Conservation (phyloP, 92 coral and sea anemone species). For the Epizoanthus fatuus region DNA sequence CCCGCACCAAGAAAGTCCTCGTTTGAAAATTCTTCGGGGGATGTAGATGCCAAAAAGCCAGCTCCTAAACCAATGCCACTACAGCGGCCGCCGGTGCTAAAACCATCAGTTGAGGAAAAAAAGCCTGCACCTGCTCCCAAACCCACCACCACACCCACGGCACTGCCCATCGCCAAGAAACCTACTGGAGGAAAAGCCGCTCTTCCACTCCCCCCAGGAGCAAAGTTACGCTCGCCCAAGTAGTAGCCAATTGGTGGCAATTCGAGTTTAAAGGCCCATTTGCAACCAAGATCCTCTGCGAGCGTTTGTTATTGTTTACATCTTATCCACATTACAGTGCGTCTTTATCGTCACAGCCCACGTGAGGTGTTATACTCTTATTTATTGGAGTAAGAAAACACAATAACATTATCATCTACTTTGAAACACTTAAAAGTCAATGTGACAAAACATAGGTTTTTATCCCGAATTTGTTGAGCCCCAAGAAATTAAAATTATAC, state of each 20-base stretch:
- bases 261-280: not conserved
- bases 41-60: not conserved
- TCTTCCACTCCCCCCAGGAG: conserved; percentile 40
- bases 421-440: too few relatives aligned
- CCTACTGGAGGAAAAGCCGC: conserved; percentile 28
- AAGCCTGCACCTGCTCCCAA: conserved; percentile 2
- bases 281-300: too few relatives aligned
- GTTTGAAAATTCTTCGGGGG: not conserved
- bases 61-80: not conserved
- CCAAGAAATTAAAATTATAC: too few relatives aligned
- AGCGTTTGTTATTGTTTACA: too few relatives aligned
- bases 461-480: too few relatives aligned
- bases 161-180: conserved; percentile 1
- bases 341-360: too few relatives aligned
- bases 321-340: too few relatives aligned
- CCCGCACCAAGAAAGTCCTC: conserved; percentile 16
- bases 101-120: conserved; percentile 3
- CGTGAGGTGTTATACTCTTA: too few relatives aligned
- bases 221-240: conserved; percentile 16
- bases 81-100: conserved; percentile 1
- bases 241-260: not conserved
- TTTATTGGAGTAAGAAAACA: too few relatives aligned
- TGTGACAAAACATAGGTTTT: too few relatives aligned
- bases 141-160: not conserved
- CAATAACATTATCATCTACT: too few relatives aligned